A percentile compares a stretch with the other conserved stretches of the same genome.
These are phyloP conservation scores for Cyclina sinensis DNA, from an alignment of 1,140 invertebrate species.

Conservation along the genomic window DNA sequence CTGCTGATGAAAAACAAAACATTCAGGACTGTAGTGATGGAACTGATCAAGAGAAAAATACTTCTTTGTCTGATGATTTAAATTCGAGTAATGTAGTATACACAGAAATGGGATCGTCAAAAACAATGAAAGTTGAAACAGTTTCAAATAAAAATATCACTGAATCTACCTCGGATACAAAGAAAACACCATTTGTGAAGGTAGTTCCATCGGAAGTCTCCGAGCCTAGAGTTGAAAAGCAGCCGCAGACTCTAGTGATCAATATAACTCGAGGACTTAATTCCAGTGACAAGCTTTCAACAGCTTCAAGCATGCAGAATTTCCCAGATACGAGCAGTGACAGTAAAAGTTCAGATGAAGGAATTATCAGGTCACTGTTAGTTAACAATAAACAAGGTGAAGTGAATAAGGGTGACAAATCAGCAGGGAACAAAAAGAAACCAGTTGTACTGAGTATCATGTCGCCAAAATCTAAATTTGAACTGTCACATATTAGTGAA, in stretches of 20 bases:
- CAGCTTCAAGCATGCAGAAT: not conserved
- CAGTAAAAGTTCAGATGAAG: not conserved
- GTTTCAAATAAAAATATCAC: not conserved
- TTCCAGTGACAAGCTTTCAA: not conserved
- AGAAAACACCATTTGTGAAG: slow-evolving; percentile 43
- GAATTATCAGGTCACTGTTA: slow-evolving; percentile 17
- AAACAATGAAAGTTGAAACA: not conserved
- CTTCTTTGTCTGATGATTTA: not conserved
- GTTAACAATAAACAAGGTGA: not conserved
- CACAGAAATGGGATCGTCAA: not conserved
- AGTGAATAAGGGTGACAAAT: not conserved
- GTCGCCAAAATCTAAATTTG: slow-evolving; percentile 7
- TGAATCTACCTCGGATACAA: slow-evolving; percentile 1
- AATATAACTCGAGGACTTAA: slow-evolving; percentile 47
- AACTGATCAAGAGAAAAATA: not conserved
- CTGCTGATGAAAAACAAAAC: not conserved
- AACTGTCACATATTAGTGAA: slow-evolving; percentile 20
- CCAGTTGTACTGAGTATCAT: slow-evolving; percentile 8
- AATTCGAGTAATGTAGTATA: not conserved
- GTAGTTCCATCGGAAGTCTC: slow-evolving; percentile 42
- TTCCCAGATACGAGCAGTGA: not conserved
- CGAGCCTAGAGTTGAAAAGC: slow-evolving; percentile 27
- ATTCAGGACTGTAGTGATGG: not conserved
- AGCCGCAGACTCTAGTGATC: slow-evolving; percentile 45
- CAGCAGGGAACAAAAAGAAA: slow-evolving; percentile 2